Percentiles rank a stretch among this genome's conserved stretches.
phyloP scores from a whole-genome alignment of 2,113 vertebrate species.

The Sporophila hypoxantha region DNA sequence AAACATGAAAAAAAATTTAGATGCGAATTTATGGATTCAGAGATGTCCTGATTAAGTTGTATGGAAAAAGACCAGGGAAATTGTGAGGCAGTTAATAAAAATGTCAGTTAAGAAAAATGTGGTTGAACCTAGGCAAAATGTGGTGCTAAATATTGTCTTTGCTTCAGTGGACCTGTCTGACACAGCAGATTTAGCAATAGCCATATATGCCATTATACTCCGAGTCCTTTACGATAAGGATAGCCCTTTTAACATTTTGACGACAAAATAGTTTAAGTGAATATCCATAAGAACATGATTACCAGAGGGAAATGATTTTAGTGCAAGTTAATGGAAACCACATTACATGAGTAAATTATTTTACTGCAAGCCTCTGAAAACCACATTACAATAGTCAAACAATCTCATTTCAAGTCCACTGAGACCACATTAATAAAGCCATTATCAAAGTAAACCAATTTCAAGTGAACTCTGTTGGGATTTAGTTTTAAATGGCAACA shows the following conservation, averaged over 20 bases:
- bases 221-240: conserved; percentile 17
- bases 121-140: background rate
- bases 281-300: conserved; percentile 66
- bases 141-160: background rate
- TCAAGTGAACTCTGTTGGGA: conserved; percentile 66
- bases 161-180: background rate
- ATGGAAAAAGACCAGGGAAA: background rate
- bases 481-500: conserved; percentile 68
- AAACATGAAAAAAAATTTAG: conserved; percentile 15
- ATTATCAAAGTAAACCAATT: conserved; percentile 76
- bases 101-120: background rate
- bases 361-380: conserved; percentile 73
- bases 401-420: conserved; percentile 70
- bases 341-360: conserved; percentile 73
- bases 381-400: conserved; percentile 74
- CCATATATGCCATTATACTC: background rate
- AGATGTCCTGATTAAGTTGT: background rate
- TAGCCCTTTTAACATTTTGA: conserved; percentile 43
- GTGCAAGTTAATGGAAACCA: conserved; percentile 72
- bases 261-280: conserved; percentile 59
- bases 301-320: conserved; percentile 71
- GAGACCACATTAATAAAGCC: conserved; percentile 76
- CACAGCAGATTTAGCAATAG: conserved; percentile 16
- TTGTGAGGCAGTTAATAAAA: background rate
- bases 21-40: background rate